Percentiles rank a stretch among this genome's conserved stretches.
phyloP scores from a whole-genome alignment of 2,113 vertebrate genomes.

The Carollia perspicillata region DNA sequence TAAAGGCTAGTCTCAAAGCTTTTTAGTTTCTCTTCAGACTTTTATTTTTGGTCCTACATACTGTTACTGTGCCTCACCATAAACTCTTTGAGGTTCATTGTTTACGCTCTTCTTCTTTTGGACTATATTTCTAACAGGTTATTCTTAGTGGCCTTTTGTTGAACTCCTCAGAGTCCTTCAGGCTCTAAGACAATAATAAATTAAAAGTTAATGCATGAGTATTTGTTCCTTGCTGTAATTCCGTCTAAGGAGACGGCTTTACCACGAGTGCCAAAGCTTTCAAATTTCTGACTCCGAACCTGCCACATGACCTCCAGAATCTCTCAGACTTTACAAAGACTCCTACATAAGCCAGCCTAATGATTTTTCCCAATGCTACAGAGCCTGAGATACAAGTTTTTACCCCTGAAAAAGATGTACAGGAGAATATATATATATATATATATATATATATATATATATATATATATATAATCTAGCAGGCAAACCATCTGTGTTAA shows the following conservation, averaged over 20 bases:
- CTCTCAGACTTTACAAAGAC: slow-evolving; percentile 57
- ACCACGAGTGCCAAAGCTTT: slow-evolving; percentile 40
- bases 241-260: slow-evolving; percentile 39
- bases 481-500: not conserved
- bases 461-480: not conserved
- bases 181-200: slow-evolving; percentile 55
- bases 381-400: slow-evolving; percentile 51
- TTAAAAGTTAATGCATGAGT: slow-evolving; percentile 64
- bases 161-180: slow-evolving; percentile 28
- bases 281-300: slow-evolving; percentile 55
- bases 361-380: slow-evolving; percentile 46
- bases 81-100: slow-evolving; percentile 65
- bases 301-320: slow-evolving; percentile 44
- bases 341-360: slow-evolving; percentile 12
- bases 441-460: too few relatives aligned
- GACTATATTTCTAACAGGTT: slow-evolving; percentile 58
- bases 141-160: slow-evolving; percentile 62
- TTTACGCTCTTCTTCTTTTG: slow-evolving; percentile 67
- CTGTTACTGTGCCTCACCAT: slow-evolving; percentile 57
- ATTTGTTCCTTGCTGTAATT: slow-evolving; percentile 52
- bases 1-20: slow-evolving; percentile 73
- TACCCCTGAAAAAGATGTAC: slow-evolving; percentile 11
- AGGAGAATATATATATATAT: not conserved
- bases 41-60: slow-evolving; percentile 64
- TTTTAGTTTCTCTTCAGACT: slow-evolving; percentile 68